Base-by-base conservation (phyloP, 2,888 invertebrate species). In the Metallyticus violacea region DNA sequence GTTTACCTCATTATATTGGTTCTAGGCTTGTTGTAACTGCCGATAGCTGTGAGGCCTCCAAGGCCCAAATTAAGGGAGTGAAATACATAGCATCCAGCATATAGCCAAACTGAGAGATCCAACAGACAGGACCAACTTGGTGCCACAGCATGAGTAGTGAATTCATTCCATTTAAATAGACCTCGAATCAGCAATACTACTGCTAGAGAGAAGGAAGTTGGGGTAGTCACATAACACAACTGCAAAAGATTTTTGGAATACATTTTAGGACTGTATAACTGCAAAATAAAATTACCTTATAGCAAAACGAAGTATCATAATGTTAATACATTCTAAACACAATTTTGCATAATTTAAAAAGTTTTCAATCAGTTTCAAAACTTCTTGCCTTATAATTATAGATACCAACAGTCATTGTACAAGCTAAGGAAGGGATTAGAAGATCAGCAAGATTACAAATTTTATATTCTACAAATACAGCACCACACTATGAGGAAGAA, bases 1-100 rank as follows among this genome's bases (percentile, higher is more conserved):
- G 6, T n/a, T 76, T 40, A 85, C 85, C 85, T 85, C 15, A 79
- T 25, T 29, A 85, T 15, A 25, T 85, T 85, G 30, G 85, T 85
- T 29, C 30, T 79, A 6, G n/a, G 79, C 28, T 85, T 85, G 62
- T 85, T 85, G 40, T 85, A 79, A 27, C 85, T 85, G 22, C 79
- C 62, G 62, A 85, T 85, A n/a, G 62, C 9, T n/a, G 77, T 85
- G 7, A 85, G 30, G 2, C 85, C 79, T 25, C 85, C 85, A 2
- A 85, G 79, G 5, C 85, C 85, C 26, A 85, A 79, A 62, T 85
- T 85, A 26, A 85, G 62, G 26, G 85, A 85, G 79, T 85, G 79
- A 40, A 85, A 85, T 26, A 85, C 85, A 27, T 85, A 85, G 40
- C 85, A 85, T 7, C 79, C 79, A 85, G 85, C 29, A 3, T 30